Conservation (phyloP, 2,888 invertebrate genomes). For the Athripsodes cinereus region DNA sequence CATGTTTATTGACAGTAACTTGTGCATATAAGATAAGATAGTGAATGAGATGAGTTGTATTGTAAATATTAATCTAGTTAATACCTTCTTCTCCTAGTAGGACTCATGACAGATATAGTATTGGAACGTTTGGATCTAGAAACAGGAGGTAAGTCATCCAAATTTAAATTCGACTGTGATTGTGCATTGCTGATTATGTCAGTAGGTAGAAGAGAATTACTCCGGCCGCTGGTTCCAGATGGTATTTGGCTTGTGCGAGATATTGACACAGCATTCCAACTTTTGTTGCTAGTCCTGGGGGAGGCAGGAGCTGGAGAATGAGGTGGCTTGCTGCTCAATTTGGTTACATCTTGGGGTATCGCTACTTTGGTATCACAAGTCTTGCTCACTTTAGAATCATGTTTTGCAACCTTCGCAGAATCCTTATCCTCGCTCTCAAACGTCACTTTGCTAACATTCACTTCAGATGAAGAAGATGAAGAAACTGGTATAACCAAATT, state of each 20-base stretch:
- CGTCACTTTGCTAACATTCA: conserved; percentile 17
- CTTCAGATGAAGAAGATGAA: conserved; percentile 20
- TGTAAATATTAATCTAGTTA: neutral
- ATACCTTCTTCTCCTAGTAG: conserved; percentile 43
- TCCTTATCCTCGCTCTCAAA: conserved; percentile 14
- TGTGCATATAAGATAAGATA: too few relatives aligned
- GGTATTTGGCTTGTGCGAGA: conserved; percentile 16
- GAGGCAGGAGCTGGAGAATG: conserved; percentile 59
- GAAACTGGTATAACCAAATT: conserved; percentile 12
- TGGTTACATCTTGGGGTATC: conserved; percentile 29
- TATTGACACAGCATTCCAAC: conserved; percentile 15
- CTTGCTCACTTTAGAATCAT: conserved; percentile 14
- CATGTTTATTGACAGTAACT: too few relatives aligned
- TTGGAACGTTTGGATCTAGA: conserved; percentile 57
- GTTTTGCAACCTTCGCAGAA: neutral
- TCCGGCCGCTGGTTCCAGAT: conserved; percentile 11
- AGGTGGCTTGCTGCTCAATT: conserved; percentile 52
- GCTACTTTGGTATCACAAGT: conserved; percentile 30
- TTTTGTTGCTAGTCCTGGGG: conserved; percentile 36
- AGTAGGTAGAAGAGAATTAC: conserved; percentile 25
- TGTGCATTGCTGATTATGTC: conserved; percentile 28
- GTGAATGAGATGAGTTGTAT: neutral
- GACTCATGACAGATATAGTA: conserved; percentile 84
- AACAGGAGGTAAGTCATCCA: conserved; percentile 51
- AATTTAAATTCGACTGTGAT: conserved; percentile 32